phyloP scores from a whole-genome alignment of 2,797 vertebrate species.

The Luscinia luscinia region DNA sequence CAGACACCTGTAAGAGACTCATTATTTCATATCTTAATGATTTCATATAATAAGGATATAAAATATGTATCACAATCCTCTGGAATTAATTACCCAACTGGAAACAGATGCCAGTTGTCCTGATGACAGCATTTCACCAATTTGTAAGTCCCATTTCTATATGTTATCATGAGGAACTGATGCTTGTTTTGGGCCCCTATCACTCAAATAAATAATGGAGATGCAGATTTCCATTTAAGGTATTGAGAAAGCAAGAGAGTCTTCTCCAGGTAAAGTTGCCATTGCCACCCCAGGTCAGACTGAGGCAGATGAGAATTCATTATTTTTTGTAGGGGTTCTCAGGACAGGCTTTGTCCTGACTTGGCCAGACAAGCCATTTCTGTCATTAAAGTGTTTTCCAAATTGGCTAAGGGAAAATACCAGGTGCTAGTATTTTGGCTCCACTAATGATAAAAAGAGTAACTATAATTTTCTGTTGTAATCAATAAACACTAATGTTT shows the following conservation, averaged over 20 bases:
- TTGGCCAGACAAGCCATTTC: neutral
- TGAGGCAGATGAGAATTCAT: neutral
- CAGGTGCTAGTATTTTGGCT: neutral
- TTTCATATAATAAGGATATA: neutral
- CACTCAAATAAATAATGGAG: neutral
- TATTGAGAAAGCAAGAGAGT: neutral
- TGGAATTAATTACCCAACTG: neutral
- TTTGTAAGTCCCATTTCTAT: neutral
- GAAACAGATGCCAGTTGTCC: conserved; percentile 23
- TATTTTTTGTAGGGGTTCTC: neutral
- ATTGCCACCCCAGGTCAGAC: neutral
- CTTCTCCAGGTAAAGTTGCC: neutral
- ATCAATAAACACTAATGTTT: neutral
- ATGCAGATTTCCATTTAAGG: neutral
- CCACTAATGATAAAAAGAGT: neutral
- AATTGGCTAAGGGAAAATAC: neutral
- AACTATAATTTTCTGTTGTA: neutral
- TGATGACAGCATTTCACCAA: conserved; percentile 4
- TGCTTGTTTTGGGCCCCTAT: neutral
- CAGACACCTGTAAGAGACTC: neutral
- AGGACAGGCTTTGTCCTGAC: neutral
- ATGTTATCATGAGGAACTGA: neutral
- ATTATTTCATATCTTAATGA: neutral
- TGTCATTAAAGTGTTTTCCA: neutral
- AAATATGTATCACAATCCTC: neutral